These are phyloP conservation scores for Lithophane socia DNA, from an alignment of 2,888 invertebrate genomes.

Conservation along the genomic window DNA sequence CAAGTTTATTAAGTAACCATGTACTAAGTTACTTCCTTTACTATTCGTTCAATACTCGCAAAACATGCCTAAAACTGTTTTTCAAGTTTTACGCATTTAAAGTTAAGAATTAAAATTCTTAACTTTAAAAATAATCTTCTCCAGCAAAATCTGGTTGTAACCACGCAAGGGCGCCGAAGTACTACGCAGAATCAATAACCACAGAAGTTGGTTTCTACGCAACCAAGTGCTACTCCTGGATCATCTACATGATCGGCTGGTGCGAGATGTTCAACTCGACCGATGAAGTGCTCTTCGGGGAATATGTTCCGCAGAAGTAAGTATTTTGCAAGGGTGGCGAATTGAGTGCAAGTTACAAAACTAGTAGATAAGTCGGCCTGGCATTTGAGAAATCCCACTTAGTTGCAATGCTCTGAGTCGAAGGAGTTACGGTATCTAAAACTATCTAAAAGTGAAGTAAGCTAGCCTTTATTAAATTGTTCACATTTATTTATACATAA, in stretches of 20 bases:
- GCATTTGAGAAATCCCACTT: slow-evolving; percentile 11
- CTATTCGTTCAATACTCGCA: background rate
- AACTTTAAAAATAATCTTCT: slow-evolving; percentile 25
- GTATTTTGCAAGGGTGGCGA: slow-evolving; percentile 51
- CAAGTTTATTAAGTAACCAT: background rate
- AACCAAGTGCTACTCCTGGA: slow-evolving; percentile 88
- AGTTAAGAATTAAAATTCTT: too few relatives aligned
- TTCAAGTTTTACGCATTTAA: too few relatives aligned
- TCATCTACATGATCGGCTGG: slow-evolving; percentile 87
- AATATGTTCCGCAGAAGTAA: slow-evolving; percentile 86
- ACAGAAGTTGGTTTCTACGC: slow-evolving; percentile 90
- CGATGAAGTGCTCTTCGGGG: slow-evolving; percentile 88
- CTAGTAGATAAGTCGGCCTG: background rate
- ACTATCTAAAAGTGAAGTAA: background rate
- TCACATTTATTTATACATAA: too few relatives aligned
- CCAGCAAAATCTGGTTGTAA: slow-evolving; percentile 90
- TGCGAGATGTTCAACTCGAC: slow-evolving; percentile 80
- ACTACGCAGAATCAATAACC: slow-evolving; percentile 91
- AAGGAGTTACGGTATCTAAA: background rate
- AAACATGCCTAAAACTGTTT: background rate
- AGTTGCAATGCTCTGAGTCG: background rate
- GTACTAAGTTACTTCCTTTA: background rate
- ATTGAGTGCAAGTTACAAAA: slow-evolving; percentile 18
- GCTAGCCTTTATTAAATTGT: background rate
- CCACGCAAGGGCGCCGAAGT: slow-evolving; percentile 90